A percentile compares a stretch with the other conserved stretches of the same genome.
phyloP scores from a whole-genome alignment of 2,888 invertebrate species.

The Iphiclides podalirius region DNA sequence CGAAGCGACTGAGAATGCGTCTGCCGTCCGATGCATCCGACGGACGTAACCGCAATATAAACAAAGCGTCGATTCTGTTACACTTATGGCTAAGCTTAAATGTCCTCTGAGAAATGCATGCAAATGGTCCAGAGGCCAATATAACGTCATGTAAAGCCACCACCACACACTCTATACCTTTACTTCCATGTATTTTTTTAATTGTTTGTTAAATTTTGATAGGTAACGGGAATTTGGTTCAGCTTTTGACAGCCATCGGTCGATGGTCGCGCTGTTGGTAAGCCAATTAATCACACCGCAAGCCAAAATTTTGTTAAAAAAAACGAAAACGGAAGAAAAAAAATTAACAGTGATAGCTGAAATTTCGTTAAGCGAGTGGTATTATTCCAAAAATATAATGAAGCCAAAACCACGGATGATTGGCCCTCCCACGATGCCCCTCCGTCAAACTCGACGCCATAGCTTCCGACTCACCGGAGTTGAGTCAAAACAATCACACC shows the following conservation, averaged over 20 bases:
- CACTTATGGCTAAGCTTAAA: conserved; percentile 68
- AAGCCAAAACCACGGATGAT: conserved; percentile 79
- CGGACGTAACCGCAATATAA: conserved; percentile 46
- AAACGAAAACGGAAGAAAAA: conserved; percentile 61
- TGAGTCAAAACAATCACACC: background rate
- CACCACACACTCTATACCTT: conserved; percentile 80
- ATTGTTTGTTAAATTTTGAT: conserved; percentile 70
- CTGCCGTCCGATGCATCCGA: conserved; percentile 37
- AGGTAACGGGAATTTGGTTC: conserved; percentile 48
- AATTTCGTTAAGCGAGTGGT: conserved; percentile 74
- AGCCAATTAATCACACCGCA: conserved; percentile 79
- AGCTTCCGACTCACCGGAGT: background rate
- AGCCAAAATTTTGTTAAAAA: conserved; percentile 70
- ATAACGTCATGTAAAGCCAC: conserved; percentile 67
- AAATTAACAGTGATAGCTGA: conserved; percentile 70
- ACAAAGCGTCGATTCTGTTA: conserved; percentile 58
- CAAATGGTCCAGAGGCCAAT: conserved; percentile 71
- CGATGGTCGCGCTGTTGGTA: conserved; percentile 42
- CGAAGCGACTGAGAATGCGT: conserved; percentile 20
- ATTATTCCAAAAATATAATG: conserved; percentile 71
- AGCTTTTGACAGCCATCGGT: conserved; percentile 34
- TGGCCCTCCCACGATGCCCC: conserved; percentile 39
- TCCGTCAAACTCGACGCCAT: background rate
- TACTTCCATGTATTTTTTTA: conserved; percentile 67
- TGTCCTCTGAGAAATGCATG: conserved; percentile 69